Base-by-base conservation (phyloP, 2,888 invertebrate genomes). In the Eustalomyia histrio region DNA sequence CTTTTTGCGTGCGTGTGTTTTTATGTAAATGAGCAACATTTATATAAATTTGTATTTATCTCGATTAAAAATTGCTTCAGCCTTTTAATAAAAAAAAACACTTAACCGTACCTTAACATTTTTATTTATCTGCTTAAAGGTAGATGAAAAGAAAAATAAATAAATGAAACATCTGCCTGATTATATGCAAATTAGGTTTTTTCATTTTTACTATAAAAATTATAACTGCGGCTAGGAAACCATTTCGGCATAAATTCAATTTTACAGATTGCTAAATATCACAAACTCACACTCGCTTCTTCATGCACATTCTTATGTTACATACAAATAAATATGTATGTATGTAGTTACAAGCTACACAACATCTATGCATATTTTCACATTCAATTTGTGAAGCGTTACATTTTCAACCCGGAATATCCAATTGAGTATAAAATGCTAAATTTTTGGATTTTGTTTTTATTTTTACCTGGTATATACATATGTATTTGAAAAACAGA, bases 131-230 rank as follows among this genome's bases (percentile, higher is more conserved):
- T 35, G 50, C 64, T 73, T 21, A 14, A 18, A 73, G 58, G 73
- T 24, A 24, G 5, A 24, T 24, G 24, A 24, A 24, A 24, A 24
- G 5, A 5, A 24, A 24, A 24, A 57, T 21, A n/a, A 64, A 58
- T 24, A 47, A 29, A 60, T 8, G 2, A 50, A 65, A 64, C 73
- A 73, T 73, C 73, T 73, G 73, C 58, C 73, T 58, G 73, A 58
- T 73, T 73, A 73, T 73, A 73, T 73, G 73, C 64, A 73, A 73
- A 73, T 73, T 64, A 73, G 64, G 58, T 57, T 29, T 17, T 73
- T 73, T 39, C 61, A 17, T 17, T 65, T 73, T 64, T 65, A 64
- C 47, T 18, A 58, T 50, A 50, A 64, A 65, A 64, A 73, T 65
- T 52, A 73, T 65, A 73, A 65, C 73, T 21, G 50, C 50, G 73